These are phyloP conservation scores for Polydrusus cervinus DNA, from an alignment of 2,888 invertebrate species.

Conservation along the genomic window DNA sequence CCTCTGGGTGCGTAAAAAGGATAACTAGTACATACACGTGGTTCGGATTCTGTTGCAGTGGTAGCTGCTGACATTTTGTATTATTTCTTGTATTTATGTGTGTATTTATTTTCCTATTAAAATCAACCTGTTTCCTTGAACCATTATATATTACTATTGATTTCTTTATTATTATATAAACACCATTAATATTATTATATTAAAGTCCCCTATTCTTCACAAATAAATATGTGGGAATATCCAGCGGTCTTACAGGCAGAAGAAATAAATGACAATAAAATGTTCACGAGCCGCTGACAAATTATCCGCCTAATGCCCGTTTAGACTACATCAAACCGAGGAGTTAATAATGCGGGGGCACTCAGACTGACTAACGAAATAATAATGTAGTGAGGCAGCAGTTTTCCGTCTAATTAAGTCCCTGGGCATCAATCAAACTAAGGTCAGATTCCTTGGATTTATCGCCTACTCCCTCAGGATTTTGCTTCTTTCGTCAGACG, in stretches of 20 bases:
- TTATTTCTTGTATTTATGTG: no score
- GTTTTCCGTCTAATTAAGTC: slow-evolving; percentile 56
- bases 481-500: slow-evolving; percentile 17
- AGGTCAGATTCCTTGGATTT: slow-evolving; percentile 47
- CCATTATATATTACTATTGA: no score
- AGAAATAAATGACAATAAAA: slow-evolving; percentile 12
- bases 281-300: slow-evolving; percentile 23
- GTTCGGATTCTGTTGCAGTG: no score
- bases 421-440: slow-evolving; percentile 55
- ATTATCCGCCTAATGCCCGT: slow-evolving; percentile 27
- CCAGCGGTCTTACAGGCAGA: neutral
- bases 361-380: slow-evolving; percentile 41
- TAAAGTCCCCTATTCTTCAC: no score
- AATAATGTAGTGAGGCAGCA: slow-evolving; percentile 40
- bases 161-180: no score
- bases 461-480: slow-evolving; percentile 18
- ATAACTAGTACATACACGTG: no score
- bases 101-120: no score
- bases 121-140: no score
- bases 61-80: no score
- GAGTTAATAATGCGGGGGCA: slow-evolving; percentile 35
- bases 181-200: no score
- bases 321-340: slow-evolving; percentile 35
- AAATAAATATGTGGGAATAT: no score
- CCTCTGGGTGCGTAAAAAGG: no score